These are phyloP conservation scores for Muschampia staudingeri DNA, from an alignment of 2,888 invertebrate species.

Conservation along the genomic window DNA sequence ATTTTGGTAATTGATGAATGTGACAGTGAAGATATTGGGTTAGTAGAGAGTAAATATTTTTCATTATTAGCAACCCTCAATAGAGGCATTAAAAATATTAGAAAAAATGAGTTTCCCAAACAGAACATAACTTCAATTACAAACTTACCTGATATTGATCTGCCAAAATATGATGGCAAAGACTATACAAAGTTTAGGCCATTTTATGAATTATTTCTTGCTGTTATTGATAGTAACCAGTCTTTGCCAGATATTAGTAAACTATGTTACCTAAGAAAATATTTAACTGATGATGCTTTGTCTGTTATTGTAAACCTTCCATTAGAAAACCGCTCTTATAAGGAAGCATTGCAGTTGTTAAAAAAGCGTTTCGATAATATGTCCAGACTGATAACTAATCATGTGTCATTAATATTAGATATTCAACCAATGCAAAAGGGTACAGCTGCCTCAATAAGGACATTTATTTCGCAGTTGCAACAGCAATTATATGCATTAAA, in stretches of 20 bases:
- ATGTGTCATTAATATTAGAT: background rate
- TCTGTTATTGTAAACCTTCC: background rate
- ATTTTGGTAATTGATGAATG: background rate
- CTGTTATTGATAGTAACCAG: background rate
- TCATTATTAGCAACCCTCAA: background rate
- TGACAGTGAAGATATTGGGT: background rate
- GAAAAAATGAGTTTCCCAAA: background rate
- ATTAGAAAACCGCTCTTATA: background rate
- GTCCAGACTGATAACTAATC: background rate
- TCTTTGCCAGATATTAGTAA: background rate
- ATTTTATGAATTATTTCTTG: background rate
- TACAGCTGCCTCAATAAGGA: background rate
- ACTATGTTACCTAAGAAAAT: background rate
- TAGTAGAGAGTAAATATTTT: background rate
- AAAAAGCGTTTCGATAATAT: background rate
- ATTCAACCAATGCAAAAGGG: background rate
- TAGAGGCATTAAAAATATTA: background rate
- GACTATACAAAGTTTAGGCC: background rate
- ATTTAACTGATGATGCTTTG: background rate
- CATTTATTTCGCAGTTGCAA: background rate
- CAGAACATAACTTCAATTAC: background rate
- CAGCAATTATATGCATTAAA: slow-evolving; percentile 8
- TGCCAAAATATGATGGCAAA: background rate
- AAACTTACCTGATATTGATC: background rate
- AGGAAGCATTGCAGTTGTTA: background rate